Conservation (phyloP, 1,140 invertebrate species). For the Procambarus virginalis region DNA sequence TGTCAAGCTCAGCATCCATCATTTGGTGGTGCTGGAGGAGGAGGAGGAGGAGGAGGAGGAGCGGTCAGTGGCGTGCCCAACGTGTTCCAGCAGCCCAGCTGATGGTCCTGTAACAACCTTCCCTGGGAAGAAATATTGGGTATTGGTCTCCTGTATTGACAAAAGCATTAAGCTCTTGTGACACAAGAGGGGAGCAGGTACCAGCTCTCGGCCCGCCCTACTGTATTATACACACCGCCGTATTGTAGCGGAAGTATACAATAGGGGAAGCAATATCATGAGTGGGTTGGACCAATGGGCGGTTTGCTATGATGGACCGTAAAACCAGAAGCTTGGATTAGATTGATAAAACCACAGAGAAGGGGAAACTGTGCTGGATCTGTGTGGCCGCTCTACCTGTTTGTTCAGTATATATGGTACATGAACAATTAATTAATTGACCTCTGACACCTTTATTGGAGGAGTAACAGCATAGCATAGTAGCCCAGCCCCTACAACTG, state of each 20-base stretch:
- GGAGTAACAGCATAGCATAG: no score
- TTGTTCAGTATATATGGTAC: neutral
- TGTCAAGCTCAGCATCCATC: neutral
- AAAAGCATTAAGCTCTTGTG: constrained; percentile 44
- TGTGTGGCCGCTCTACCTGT: neutral
- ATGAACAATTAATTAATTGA: no score
- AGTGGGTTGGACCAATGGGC: constrained; percentile 41
- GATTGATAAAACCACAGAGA: constrained; percentile 30
- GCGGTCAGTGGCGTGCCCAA: neutral
- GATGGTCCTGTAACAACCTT: neutral
- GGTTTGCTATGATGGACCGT: constrained; percentile 45
- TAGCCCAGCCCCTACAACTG: no score
- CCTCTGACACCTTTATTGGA: no score
- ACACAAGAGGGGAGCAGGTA: constrained; percentile 35
- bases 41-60: no score
- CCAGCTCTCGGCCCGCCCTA: constrained; percentile 13
- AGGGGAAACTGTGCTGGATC: constrained; percentile 6
- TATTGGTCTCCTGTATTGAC: constrained; percentile 48
- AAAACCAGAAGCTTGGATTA: constrained; percentile 27
- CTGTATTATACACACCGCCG: constrained; percentile 14
- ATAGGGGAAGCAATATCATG: constrained; percentile 35
- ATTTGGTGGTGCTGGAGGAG: neutral
- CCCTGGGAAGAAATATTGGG: constrained; percentile 46
- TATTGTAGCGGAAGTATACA: constrained; percentile 27
- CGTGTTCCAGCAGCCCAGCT: neutral